Evolutionary conservation across 1,140 invertebrate genomes (phyloP).

Genomic region (Whitmania pigra): DNA sequence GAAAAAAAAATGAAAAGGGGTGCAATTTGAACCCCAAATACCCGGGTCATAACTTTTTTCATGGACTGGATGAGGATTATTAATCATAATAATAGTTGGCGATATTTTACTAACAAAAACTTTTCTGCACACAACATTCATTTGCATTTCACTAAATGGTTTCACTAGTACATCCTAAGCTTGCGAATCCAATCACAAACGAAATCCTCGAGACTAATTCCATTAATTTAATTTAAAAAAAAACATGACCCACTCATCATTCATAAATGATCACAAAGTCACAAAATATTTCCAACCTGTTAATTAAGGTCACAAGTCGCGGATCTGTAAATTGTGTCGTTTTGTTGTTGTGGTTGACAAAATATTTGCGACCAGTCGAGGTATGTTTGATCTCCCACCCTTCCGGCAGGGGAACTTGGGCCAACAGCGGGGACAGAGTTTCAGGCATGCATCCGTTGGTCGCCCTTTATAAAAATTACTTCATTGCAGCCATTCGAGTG

Average conservation of each 20-base stretch:
- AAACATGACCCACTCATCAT: too few species aligned
- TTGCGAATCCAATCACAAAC: not conserved
- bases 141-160: too few species aligned
- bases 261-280: too few species aligned
- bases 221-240: not conserved
- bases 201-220: not conserved
- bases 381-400: slow-evolving; percentile 92
- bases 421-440: slow-evolving; percentile 39
- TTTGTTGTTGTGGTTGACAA: slow-evolving; percentile 88
- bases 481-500: too few species aligned
- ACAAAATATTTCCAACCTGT: slow-evolving; percentile 26
- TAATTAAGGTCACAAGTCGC: slow-evolving; percentile 39
- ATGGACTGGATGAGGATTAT: too few species aligned
- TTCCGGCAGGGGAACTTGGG: slow-evolving; percentile 62
- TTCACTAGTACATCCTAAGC: not conserved
- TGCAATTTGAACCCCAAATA: too few species aligned
- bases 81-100: too few species aligned
- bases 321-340: slow-evolving; percentile 89
- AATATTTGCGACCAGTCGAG: slow-evolving; percentile 75
- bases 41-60: too few species aligned
- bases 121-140: too few species aligned
- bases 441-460: not conserved
- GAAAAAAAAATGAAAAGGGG: too few species aligned
- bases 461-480: not conserved
- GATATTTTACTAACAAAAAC: too few species aligned